Percentiles rank a stretch among this genome's conserved stretches.
phyloP scores from a whole-genome alignment of 2,888 invertebrate species.

The Scaeva pyrastri region DNA sequence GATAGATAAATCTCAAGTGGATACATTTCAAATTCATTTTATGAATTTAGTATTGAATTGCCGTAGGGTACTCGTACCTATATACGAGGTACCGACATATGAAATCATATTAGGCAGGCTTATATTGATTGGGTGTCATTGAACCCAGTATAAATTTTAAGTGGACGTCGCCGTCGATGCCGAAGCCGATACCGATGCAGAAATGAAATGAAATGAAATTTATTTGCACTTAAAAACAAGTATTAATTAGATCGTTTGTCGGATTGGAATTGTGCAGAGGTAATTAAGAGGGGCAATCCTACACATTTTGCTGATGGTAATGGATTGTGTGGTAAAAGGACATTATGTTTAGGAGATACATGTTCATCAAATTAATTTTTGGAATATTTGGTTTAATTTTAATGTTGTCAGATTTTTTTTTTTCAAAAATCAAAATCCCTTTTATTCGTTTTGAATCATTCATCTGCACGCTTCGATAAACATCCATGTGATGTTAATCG shows the following conservation, averaged over 20 bases:
- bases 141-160: background rate
- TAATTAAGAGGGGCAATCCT: background rate
- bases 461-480: slow-evolving; percentile 5
- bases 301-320: background rate
- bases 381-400: too few relatives aligned
- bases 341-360: background rate
- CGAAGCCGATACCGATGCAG: background rate
- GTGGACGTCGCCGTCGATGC: slow-evolving; percentile 11
- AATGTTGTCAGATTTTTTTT: too few relatives aligned
- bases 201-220: slow-evolving; percentile 11
- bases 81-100: background rate
- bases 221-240: slow-evolving; percentile 2
- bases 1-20: slow-evolving; percentile 30
- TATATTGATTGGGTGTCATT: slow-evolving; percentile 23
- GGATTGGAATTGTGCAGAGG: background rate
- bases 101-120: background rate
- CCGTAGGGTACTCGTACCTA: too few relatives aligned
- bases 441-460: background rate
- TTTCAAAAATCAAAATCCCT: background rate
- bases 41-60: slow-evolving; percentile 24
- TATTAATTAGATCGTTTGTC: slow-evolving; percentile 11
- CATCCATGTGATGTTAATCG: background rate
- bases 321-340: background rate
- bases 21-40: slow-evolving; percentile 12
- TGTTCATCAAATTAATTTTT: too few relatives aligned